A percentile compares a stretch with the other conserved stretches of the same genome.
These are phyloP conservation scores for Nomia melanderi DNA, from an alignment of 1,140 invertebrate genomes.

Conservation along the genomic window DNA sequence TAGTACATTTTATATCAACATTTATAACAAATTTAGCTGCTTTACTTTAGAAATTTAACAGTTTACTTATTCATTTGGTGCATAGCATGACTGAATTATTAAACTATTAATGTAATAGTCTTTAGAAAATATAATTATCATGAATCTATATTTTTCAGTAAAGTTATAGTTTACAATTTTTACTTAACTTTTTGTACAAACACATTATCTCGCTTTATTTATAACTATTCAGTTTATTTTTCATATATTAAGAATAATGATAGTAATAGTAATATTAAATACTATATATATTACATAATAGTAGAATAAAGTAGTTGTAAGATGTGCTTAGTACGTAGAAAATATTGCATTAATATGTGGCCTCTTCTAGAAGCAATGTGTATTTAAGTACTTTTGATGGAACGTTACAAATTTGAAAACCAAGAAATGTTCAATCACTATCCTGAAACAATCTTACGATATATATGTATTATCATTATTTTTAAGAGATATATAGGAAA, in stretches of 20 bases:
- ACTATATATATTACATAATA: constrained; percentile 2
- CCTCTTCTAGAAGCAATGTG: constrained; percentile 41
- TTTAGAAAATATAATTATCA: background rate
- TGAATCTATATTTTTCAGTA: background rate
- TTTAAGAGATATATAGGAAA: background rate
- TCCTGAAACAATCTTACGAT: background rate
- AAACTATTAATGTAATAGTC: background rate
- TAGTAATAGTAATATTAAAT: too few relatives aligned
- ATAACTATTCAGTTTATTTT: background rate
- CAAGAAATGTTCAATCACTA: constrained; percentile 18
- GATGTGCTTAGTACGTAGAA: constrained; percentile 4
- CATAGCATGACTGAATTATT: background rate
- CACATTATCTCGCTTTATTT: background rate
- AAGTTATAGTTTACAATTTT: background rate
- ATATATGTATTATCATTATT: constrained; percentile 1
- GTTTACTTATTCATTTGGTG: background rate
- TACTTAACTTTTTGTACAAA: background rate
- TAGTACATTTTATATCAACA: background rate
- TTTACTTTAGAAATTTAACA: background rate
- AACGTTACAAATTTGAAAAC: constrained; percentile 2
- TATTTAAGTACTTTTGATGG: constrained; percentile 23
- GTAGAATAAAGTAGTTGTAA: constrained; percentile 11
- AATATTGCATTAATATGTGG: constrained; percentile 27
- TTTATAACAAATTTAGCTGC: background rate
- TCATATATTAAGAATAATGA: background rate